These are phyloP conservation scores for Erebia ligea DNA, from an alignment of 2,888 invertebrate genomes.

Conservation along the genomic window DNA sequence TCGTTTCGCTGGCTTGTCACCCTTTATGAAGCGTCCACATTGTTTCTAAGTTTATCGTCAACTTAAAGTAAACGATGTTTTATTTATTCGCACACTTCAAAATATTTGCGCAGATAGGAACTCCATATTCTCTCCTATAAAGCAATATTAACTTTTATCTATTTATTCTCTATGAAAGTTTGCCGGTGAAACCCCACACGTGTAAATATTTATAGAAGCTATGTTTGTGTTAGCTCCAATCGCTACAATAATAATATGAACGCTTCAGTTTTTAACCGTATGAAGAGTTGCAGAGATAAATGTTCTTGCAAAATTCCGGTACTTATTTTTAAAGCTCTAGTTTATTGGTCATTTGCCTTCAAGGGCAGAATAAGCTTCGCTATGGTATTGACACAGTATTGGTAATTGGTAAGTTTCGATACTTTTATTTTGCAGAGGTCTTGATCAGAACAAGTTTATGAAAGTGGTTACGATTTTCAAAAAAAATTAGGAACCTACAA, in stretches of 20 bases:
- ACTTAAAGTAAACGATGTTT: background rate
- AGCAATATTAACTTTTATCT: constrained; percentile 22
- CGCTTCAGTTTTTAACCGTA: constrained; percentile 7
- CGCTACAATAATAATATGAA: constrained; percentile 19
- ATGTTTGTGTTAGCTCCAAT: constrained; percentile 29
- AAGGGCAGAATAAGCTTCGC: background rate
- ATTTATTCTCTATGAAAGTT: constrained; percentile 15
- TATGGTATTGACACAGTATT: too few relatives aligned
- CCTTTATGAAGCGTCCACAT: background rate
- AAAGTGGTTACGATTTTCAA: too few relatives aligned
- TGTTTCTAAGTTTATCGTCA: background rate
- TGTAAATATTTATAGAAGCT: constrained; percentile 30
- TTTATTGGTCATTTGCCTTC: background rate
- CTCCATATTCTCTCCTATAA: constrained; percentile 12
- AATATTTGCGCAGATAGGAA: background rate
- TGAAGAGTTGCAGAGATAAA: constrained; percentile 10
- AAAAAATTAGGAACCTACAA: too few relatives aligned
- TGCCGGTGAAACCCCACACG: constrained; percentile 14
- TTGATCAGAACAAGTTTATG: too few relatives aligned
- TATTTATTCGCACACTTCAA: constrained; percentile 1
- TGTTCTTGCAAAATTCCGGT: background rate
- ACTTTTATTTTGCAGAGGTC: background rate
- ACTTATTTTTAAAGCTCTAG: background rate
- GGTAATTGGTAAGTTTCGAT: background rate
- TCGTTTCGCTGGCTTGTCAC: too few relatives aligned